These are phyloP conservation scores for Meda fulgida DNA, from an alignment of 2,797 vertebrate genomes.

Conservation along the genomic window DNA sequence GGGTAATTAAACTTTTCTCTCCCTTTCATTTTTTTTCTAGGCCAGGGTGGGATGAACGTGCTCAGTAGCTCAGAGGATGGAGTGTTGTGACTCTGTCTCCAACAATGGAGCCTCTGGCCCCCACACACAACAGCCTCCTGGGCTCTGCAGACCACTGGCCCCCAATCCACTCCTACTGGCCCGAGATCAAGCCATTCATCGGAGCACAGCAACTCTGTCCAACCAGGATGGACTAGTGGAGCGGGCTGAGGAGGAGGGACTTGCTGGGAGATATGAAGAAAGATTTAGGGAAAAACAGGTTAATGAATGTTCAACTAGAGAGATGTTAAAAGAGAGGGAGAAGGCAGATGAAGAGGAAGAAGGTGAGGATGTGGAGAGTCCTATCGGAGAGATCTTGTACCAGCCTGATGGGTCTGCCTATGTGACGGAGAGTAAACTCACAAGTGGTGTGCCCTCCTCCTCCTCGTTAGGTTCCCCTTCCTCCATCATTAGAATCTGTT, in stretches of 20 bases:
- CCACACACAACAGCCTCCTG: constrained; percentile 79
- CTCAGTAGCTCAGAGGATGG: constrained; percentile 86
- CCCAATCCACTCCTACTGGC: constrained; percentile 78
- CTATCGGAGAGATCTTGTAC: constrained; percentile 86
- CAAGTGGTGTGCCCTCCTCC: constrained; percentile 67
- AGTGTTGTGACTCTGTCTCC: constrained; percentile 92
- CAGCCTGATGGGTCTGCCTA: constrained; percentile 88
- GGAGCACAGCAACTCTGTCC: constrained; percentile 74
- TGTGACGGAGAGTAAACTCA: constrained; percentile 85
- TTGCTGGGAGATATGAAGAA: constrained; percentile 34
- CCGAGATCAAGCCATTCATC: constrained; percentile 68
- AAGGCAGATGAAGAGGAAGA: constrained; percentile 80
- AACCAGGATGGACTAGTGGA: constrained; percentile 73
- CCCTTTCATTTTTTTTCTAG: constrained; percentile 69
- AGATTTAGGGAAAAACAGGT: constrained; percentile 73
- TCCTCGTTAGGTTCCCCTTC: constrained; percentile 31
- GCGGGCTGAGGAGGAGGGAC: constrained; percentile 68
- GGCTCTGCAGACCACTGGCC: constrained; percentile 76
- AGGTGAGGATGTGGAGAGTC: constrained; percentile 81
- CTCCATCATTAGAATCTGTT: constrained; percentile 86
- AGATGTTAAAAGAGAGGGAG: constrained; percentile 65
- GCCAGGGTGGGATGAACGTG: constrained; percentile 88
- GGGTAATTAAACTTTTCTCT: constrained; percentile 52
- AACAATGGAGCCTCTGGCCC: constrained; percentile 84
- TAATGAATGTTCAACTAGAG: constrained; percentile 79